Base-by-base conservation (phyloP, 1,140 invertebrate species). In the Galleria mellonella region DNA sequence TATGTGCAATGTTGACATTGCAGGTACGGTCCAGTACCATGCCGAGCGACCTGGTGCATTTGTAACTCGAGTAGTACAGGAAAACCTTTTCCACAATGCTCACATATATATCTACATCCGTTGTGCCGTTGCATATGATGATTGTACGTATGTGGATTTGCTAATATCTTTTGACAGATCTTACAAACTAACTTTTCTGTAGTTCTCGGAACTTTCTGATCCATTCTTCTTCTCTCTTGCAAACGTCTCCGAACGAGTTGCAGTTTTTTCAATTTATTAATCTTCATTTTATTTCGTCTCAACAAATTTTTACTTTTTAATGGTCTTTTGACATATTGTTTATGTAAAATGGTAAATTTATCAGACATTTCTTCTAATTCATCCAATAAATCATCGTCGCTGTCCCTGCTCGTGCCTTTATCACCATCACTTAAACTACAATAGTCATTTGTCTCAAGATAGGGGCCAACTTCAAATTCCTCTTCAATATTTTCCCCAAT, bases 91-190 rank as follows among this genome's bases (percentile, higher is more conserved):
- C 68, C 79, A 36, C 79, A 83, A 6, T 72, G 69, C 37, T 82
- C 77, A 37, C 79, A 83, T 2, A 83, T 76, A 17, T 40, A 83
- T 23, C 58, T 56, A 41, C 51, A 77, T 9, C 66, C 68, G 37
- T 52, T 74, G 29, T 83, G 79, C 8, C 70, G 51, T 55, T 79
- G 72, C 77, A 83, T 77, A 30, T 83, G 79, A 41, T 66, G 53
- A n/a, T 61, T 47, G 28, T 73, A 83, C 30, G 73, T 75, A 14
- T 47, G 7, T n/a, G 46, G 58, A 36, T 76, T 79, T 2, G 72
- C 64, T 36, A 82, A 51, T 1, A 63, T 47, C 57, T 71, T 76
- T 5, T 65, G 38, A 47, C 79, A 84, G 11, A 74, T 40, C 10
- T 62, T 55, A 55, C 79, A 84, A 8, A 42, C 39, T 9, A 64